Base-by-base conservation (phyloP, 2,797 vertebrate species). In the Falco peregrinus region DNA sequence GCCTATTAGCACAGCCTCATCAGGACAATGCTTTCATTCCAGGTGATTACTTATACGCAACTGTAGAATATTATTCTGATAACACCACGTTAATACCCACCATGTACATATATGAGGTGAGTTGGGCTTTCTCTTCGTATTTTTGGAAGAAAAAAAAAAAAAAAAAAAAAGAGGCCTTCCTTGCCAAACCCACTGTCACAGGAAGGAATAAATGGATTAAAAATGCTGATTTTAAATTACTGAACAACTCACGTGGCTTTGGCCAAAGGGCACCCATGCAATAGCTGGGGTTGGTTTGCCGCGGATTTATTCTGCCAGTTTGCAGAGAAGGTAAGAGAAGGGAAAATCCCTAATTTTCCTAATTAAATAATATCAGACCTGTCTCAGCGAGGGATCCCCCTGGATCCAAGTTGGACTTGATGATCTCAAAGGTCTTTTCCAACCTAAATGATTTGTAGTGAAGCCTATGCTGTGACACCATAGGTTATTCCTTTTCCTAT, bases 101-200 rank as follows among this genome's bases (percentile, higher is more conserved):
- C 39, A 20, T 5, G 0, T 84, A 71, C 4, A 1, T 7, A 0
- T 63, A 75, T 0, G 90, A 69, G 90, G 95, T 97, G 84, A 96
- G 96, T 21, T 1, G 26, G 22, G 5, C 7, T 53, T 60, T 10
- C 37, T 56, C 64, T 17, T 37, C 1, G 0, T 11, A 4, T 37
- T n/a, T n/a, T 39, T 1, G 0, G 14, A 17, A n/a, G 39, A 67
- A 20, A 0, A 39, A 39, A 37, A 37, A 37, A 37, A 37, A 37
- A 39, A 39, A 39, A 39, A 39, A 39, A 11, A 39, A 39, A 39
- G 16, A 47, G 10, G 8, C 6, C 16, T 51, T n/a, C 54, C 48
- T 65, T 35, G 31, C 15, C 4, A 2, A n/a, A 56, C 80, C 12
- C 11, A 10, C 25, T 10, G 11, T 15, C 2, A 29, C 6, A 3